Base-by-base conservation (phyloP, 2,113 vertebrate species). In the Hemibates koningsi region DNA sequence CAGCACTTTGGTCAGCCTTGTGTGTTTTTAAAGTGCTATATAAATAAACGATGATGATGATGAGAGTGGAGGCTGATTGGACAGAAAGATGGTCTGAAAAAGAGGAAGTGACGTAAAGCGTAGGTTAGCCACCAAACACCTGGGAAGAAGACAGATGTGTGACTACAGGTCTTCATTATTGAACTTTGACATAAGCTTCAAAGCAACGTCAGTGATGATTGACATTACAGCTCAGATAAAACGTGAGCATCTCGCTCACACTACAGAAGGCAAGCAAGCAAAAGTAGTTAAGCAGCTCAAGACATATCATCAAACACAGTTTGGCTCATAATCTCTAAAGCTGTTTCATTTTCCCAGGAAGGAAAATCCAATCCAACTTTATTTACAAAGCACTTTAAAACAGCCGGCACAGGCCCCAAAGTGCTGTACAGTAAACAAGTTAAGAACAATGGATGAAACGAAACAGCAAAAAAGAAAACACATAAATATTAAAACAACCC, bases 141-240 rank as follows among this genome's bases (percentile, higher is more conserved):
- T 59, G 57, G 0, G 57, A 59, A 0, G 57, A 61, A 61, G 57
- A 61, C 57, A 61, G 57, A 17, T 61, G 57, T 52, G 50, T 32
- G 57, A 61, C 0, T 32, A 2, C 57, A 61, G 57, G 27, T 4
- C 57, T 61, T 61, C 56, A 59, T 32, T 6, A 3, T 2, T 61
- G 27, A 0, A 0, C 14, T 10, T 0, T 32, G 57, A 61, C 57
- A 4, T 61, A 32, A 61, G 27, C 27, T 61, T 32, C 57, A 61
- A 1, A 61, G 56, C 1, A 32, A 32, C 14, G 1, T 32, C 27
- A 61, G 57, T 61, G 27, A 61, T 32, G 57, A 9, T 2, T 16
- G 57, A 61, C 57, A 53, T 53, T 5, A n/a, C 2, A 32, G 27
- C 27, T 17, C 57, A 61, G 57, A 61, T 61, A 32, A 61, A 61